Percentiles rank a stretch among this genome's conserved stretches.
Evolutionary conservation across 2,888 invertebrate genomes (phyloP).

Genomic region (Apomyelois bistriatella): DNA sequence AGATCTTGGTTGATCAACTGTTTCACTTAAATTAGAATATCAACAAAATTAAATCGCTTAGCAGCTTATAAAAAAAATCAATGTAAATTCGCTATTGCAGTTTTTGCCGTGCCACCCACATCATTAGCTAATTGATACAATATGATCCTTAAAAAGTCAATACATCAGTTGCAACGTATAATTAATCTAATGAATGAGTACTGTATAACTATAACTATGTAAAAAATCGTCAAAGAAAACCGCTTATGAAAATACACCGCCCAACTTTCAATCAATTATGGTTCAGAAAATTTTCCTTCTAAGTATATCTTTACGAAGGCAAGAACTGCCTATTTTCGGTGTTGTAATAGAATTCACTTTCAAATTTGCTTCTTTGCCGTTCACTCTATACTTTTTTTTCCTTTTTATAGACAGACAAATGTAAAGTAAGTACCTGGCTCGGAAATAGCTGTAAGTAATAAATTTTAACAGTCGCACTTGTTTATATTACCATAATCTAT

Average conservation of each 20-base stretch:
- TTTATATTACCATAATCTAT: neutral
- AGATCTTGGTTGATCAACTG: too few relatives aligned
- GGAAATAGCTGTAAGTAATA: too few relatives aligned
- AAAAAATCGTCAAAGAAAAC: too few relatives aligned
- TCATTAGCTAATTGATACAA: neutral
- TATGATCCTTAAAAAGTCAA: neutral
- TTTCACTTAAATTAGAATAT: too few relatives aligned
- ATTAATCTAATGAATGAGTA: neutral
- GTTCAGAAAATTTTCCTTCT: too few relatives aligned
- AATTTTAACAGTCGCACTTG: neutral
- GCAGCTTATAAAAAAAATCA: slow-evolving; percentile 23
- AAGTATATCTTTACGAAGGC: neutral
- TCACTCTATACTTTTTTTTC: slow-evolving; percentile 29
- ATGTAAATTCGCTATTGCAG: slow-evolving; percentile 19
- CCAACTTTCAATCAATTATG: too few relatives aligned
- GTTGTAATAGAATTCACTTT: slow-evolving; percentile 36
- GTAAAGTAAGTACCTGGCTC: neutral
- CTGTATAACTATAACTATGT: too few relatives aligned
- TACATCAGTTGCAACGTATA: neutral
- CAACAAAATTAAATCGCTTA: slow-evolving; percentile 18
- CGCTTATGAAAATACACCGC: too few relatives aligned
- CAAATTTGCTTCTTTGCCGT: slow-evolving; percentile 29
- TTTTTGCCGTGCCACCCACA: slow-evolving; percentile 10
- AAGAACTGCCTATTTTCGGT: slow-evolving; percentile 15
- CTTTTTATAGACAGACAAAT: slow-evolving; percentile 11